Evolutionary conservation across 2,888 invertebrate genomes (phyloP).

Genomic region (Tachina grossa): DNA sequence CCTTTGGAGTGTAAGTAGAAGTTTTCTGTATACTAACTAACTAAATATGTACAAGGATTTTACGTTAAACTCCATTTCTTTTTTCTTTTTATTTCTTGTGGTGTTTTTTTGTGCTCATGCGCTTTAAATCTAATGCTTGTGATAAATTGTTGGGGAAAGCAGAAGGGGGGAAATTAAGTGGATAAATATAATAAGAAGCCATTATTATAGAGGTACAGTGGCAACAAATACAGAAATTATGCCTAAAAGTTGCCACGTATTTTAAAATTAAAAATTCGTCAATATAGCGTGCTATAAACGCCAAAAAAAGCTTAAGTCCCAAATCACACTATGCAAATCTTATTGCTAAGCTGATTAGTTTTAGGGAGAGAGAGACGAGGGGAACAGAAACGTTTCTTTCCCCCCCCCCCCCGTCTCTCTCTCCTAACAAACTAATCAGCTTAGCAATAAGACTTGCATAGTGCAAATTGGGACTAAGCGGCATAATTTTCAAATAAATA

Average conservation of each 20-base stretch:
- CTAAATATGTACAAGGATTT: not conserved
- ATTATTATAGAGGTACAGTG: conserved; percentile 63
- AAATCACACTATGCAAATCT: no score
- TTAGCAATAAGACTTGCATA: no score
- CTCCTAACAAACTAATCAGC: no score
- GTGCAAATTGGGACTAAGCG: no score
- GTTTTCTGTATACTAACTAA: conserved; percentile 30
- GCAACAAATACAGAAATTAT: not conserved
- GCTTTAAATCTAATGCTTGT: conserved; percentile 4
- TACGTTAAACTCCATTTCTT: conserved; percentile 41
- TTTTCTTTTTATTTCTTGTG: conserved; percentile 6
- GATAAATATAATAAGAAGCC: conserved; percentile 61
- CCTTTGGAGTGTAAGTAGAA: not conserved
- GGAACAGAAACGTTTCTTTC: no score
- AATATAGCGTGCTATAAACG: no score
- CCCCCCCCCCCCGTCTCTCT: no score
- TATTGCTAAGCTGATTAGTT: no score
- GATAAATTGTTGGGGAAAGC: not conserved
- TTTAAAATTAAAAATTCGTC: not conserved
- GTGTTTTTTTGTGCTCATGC: conserved; percentile 46
- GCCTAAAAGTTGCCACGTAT: not conserved
- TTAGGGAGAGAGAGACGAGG: no score
- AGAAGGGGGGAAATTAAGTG: conserved; percentile 14
- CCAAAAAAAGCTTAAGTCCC: no score
- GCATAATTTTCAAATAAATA: no score